Evolutionary conservation across 2,797 vertebrate genomes (phyloP).

Genomic region (Cottoperca gobio): DNA sequence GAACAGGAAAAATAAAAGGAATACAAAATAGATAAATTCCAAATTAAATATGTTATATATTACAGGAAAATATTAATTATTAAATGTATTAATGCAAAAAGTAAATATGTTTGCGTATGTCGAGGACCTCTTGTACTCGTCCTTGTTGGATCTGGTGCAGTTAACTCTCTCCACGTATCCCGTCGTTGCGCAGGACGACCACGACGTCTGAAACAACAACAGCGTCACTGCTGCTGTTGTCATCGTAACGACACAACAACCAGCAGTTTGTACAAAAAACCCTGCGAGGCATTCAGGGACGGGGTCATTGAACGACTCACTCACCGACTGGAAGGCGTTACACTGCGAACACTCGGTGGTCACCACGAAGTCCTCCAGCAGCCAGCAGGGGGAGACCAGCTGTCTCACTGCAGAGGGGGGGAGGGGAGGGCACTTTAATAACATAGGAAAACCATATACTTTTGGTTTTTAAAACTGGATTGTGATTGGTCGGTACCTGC

Average conservation of each 20-base stretch:
- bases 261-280: background rate
- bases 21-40: too few species aligned
- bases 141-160: slow-evolving; percentile 86
- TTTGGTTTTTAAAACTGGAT: too few species aligned
- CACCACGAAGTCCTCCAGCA: slow-evolving; percentile 90
- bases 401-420: slow-evolving; percentile 27
- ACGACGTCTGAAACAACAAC: slow-evolving; percentile 82
- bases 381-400: slow-evolving; percentile 86
- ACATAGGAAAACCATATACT: too few species aligned
- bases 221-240: background rate
- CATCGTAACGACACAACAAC: background rate
- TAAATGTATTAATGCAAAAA: too few species aligned
- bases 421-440: too few species aligned
- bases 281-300: background rate
- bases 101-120: too few species aligned
- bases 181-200: slow-evolving; percentile 82
- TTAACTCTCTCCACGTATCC: slow-evolving; percentile 91
- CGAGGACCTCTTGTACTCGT: slow-evolving; percentile 92
- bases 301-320: background rate
- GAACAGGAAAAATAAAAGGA: too few species aligned
- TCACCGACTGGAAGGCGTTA: slow-evolving; percentile 86
- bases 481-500: slow-evolving; percentile 69
- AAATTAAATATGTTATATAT: too few species aligned
- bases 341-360: slow-evolving; percentile 85
- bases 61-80: too few species aligned